phyloP scores from a whole-genome alignment of 2,888 invertebrate species.

The Catocala fraxini region DNA sequence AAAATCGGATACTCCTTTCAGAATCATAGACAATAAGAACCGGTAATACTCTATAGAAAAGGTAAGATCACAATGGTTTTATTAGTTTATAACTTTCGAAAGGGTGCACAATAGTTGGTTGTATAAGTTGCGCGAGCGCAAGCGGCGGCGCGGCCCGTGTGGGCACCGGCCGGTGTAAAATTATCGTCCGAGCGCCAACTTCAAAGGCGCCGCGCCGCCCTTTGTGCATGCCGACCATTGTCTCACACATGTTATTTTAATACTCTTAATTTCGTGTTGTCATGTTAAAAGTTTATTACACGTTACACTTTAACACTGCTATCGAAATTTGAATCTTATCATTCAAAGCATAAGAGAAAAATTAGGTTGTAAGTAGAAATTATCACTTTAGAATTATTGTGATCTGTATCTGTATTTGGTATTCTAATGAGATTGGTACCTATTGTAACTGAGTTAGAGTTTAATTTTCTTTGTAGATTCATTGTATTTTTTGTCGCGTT shows the following conservation, averaged over 20 bases:
- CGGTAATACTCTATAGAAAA: slow-evolving; percentile 14
- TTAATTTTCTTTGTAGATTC: slow-evolving; percentile 11
- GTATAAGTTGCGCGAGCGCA: slow-evolving; percentile 34
- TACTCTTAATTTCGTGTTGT: slow-evolving; percentile 83
- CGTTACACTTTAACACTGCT: slow-evolving; percentile 22
- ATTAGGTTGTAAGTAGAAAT: slow-evolving; percentile 15
- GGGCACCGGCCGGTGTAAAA: slow-evolving; percentile 71
- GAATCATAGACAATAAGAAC: slow-evolving; percentile 5
- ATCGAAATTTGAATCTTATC: slow-evolving; percentile 51
- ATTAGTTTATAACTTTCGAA: slow-evolving; percentile 22
- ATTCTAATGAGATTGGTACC: background rate
- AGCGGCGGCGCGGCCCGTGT: slow-evolving; percentile 34
- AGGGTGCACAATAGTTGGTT: slow-evolving; percentile 51
- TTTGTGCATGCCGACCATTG: slow-evolving; percentile 80
- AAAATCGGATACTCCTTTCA: slow-evolving; percentile 1
- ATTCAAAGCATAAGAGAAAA: slow-evolving; percentile 19
- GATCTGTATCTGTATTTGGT: background rate
- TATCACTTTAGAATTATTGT: slow-evolving; percentile 24
- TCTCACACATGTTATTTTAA: slow-evolving; percentile 82
- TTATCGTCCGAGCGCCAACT: slow-evolving; percentile 67
- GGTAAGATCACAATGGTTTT: slow-evolving; percentile 23
- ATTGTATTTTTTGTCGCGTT: slow-evolving; percentile 37
- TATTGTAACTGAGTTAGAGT: slow-evolving; percentile 4
- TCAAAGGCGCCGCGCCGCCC: slow-evolving; percentile 78
- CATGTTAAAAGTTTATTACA: slow-evolving; percentile 83